Conservation (phyloP, 2,888 invertebrate species). For the Noctua fimbriata region DNA sequence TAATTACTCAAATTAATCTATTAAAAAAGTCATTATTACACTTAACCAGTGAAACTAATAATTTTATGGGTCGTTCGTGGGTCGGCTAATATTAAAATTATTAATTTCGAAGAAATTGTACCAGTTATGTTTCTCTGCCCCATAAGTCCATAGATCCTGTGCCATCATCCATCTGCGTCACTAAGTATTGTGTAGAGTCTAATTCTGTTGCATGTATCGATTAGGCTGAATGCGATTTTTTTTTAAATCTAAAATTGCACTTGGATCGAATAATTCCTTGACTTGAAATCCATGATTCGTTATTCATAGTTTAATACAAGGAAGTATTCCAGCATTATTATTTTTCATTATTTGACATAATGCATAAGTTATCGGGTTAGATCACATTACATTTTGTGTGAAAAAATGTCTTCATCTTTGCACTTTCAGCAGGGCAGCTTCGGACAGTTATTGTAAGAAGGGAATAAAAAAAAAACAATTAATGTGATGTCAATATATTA, state of each 20-base stretch:
- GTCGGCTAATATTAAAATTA: not conserved
- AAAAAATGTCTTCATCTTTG: not conserved
- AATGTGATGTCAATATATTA: constrained; percentile 82
- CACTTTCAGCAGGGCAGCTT: not conserved
- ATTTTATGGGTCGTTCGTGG: not conserved
- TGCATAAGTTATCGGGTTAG: not conserved
- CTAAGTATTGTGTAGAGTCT: not conserved
- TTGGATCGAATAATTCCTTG: not conserved
- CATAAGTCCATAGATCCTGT: not conserved
- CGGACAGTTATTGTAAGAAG: not conserved
- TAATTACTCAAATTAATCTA: no score
- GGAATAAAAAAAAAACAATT: constrained; percentile 39
- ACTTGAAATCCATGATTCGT: no score
- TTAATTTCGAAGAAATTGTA: not conserved
- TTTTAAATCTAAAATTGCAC: not conserved
- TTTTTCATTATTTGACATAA: not conserved
- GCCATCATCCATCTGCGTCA: not conserved
- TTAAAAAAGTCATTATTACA: no score
- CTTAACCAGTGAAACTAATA: not conserved
- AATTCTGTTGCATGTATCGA: not conserved
- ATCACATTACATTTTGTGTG: not conserved
- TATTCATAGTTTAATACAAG: no score
- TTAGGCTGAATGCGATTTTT: not conserved
- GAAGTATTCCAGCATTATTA: not conserved
- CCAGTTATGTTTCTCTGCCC: not conserved